A percentile compares a stretch with the other conserved stretches of the same genome.
Evolutionary conservation across 2,113 vertebrate genomes (phyloP).

Genomic region (Nannobrachium achirus): DNA sequence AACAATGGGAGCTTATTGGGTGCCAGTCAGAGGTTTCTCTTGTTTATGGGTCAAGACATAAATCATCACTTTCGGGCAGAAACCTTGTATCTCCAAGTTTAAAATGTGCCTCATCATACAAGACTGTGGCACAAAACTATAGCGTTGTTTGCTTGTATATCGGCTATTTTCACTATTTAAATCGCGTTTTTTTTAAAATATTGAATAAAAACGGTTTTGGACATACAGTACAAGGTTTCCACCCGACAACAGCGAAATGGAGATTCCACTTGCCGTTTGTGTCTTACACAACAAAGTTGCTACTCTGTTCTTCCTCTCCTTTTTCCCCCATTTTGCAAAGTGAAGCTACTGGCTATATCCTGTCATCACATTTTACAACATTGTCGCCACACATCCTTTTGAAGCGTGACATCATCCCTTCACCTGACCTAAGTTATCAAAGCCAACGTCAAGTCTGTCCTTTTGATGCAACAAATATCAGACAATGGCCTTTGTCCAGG

Average conservation of each 20-base stretch:
- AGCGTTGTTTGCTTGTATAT: no score
- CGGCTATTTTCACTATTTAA: no score
- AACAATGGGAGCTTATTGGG: no score
- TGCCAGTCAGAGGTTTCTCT: no score
- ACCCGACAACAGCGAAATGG: not conserved
- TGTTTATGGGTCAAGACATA: no score
- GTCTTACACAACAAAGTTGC: conserved; percentile 46
- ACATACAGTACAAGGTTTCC: not conserved
- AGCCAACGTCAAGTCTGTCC: conserved; percentile 43
- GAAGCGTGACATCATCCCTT: conserved; percentile 52
- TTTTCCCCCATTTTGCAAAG: not conserved
- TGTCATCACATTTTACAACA: conserved; percentile 54
- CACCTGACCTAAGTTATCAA: conserved; percentile 49
- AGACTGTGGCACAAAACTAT: no score
- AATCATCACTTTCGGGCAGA: no score
- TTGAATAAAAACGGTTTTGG: no score
- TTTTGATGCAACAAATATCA: conserved; percentile 52
- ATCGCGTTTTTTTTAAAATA: no score
- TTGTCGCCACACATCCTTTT: conserved; percentile 47
- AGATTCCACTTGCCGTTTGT: conserved; percentile 26
- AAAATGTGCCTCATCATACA: no score
- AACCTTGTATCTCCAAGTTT: no score
- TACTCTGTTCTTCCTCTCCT: conserved; percentile 23
- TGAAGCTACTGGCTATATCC: conserved; percentile 30
- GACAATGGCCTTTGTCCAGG: conserved; percentile 65